phyloP scores from a whole-genome alignment of 1,140 invertebrate genomes.

The Globodera rostochiensis region DNA sequence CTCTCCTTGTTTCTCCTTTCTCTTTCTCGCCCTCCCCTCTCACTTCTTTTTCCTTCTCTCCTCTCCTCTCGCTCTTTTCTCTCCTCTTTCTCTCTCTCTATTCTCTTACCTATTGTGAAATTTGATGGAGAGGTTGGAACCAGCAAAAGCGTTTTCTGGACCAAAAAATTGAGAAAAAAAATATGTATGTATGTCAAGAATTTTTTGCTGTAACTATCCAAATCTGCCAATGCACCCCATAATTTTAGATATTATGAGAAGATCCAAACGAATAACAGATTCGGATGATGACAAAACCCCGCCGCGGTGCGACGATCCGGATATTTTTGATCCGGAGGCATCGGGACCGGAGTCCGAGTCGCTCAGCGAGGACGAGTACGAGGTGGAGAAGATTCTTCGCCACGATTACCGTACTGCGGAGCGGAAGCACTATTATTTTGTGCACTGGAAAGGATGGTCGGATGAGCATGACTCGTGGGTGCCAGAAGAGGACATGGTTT shows the following conservation, averaged over 20 bases:
- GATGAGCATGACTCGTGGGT: neutral
- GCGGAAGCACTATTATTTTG: conserved; percentile 9
- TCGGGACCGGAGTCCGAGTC: neutral
- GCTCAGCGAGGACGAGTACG: conserved; percentile 20
- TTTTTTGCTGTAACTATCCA: too few species aligned
- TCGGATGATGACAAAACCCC: neutral
- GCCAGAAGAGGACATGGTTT: conserved; percentile 21
- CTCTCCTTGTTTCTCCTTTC: too few species aligned
- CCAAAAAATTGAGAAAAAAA: too few species aligned
- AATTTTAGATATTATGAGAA: neutral
- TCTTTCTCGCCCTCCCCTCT: too few species aligned
- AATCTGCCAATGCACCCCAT: too few species aligned
- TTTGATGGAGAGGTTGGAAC: too few species aligned
- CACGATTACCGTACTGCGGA: conserved; percentile 12
- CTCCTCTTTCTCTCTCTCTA: too few species aligned
- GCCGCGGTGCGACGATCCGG: neutral
- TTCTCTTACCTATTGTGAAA: too few species aligned
- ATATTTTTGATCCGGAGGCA: conserved; percentile 17
- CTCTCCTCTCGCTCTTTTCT: too few species aligned
- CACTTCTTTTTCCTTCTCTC: too few species aligned
- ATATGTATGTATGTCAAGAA: too few species aligned
- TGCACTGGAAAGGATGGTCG: conserved; percentile 24
- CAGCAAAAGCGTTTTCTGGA: too few species aligned
- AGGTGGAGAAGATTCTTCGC: conserved; percentile 25
- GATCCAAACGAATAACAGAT: neutral